Evolutionary conservation across 2,113 vertebrate species (phyloP).

Genomic region (Pseudorasbora parva): DNA sequence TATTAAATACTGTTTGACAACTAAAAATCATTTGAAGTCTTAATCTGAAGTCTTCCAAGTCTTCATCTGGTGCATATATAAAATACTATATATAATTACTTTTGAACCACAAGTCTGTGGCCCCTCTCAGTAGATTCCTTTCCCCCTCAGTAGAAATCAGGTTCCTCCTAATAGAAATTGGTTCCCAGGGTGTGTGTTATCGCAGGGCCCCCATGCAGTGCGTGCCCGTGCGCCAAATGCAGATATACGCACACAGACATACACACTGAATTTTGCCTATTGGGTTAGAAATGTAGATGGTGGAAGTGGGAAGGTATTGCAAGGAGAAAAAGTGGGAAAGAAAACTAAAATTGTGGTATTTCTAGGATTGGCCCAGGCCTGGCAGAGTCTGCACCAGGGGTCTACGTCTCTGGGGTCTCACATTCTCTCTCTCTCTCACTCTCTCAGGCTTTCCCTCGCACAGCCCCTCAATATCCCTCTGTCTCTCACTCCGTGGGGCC

Average conservation of each 20-base stretch:
- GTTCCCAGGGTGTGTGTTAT: no score
- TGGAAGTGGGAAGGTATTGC: constrained; percentile 11
- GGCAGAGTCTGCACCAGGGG: constrained; percentile 59
- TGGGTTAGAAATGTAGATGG: constrained; percentile 10
- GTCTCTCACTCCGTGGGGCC: constrained; percentile 52
- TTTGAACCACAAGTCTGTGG: no score
- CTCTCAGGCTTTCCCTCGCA: constrained; percentile 41
- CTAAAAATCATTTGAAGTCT: neutral
- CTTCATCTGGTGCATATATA: no score
- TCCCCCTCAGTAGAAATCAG: no score
- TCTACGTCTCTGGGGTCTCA: constrained; percentile 64
- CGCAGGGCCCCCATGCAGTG: no score
- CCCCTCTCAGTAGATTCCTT: no score
- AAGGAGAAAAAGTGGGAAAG: constrained; percentile 6
- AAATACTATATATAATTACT: no score
- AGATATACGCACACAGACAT: neutral
- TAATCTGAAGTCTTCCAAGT: no score
- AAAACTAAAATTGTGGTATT: constrained; percentile 57
- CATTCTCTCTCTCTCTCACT: constrained; percentile 66
- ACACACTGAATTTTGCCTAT: neutral
- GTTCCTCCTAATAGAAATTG: no score
- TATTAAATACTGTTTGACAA: neutral
- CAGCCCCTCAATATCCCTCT: constrained; percentile 56
- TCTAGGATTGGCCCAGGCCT: constrained; percentile 61
- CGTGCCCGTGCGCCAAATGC: no score